Evolutionary conservation across 2,888 invertebrate genomes (phyloP).

Genomic region (Abscondita cerata): DNA sequence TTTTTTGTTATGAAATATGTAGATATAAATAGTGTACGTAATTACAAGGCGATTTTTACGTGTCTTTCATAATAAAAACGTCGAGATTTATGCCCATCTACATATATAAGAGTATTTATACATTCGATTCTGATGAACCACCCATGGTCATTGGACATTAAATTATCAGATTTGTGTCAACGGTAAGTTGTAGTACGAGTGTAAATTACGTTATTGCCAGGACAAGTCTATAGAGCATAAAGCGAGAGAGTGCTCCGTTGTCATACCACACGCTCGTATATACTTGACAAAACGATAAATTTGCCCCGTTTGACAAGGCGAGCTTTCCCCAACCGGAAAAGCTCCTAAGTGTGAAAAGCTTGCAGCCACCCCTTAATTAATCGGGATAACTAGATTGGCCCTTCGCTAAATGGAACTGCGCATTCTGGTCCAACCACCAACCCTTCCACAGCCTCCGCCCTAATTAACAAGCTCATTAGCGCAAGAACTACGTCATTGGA

Average conservation of each 20-base stretch:
- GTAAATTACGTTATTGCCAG: slow-evolving; percentile 45
- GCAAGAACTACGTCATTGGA: slow-evolving; percentile 39
- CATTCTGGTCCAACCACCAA: slow-evolving; percentile 53
- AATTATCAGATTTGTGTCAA: slow-evolving; percentile 48
- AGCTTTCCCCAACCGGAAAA: slow-evolving; percentile 28
- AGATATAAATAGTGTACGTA: slow-evolving; percentile 20
- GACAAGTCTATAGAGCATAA: slow-evolving; percentile 28
- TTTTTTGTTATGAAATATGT: slow-evolving; percentile 9
- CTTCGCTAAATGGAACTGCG: slow-evolving; percentile 61
- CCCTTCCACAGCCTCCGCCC: slow-evolving; percentile 56
- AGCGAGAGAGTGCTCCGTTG: slow-evolving; percentile 26
- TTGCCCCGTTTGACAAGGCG: background rate
- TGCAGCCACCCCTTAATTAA: slow-evolving; percentile 57
- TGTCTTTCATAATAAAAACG: slow-evolving; percentile 26
- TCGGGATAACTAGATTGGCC: slow-evolving; percentile 55
- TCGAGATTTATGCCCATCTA: slow-evolving; percentile 26
- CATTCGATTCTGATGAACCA: slow-evolving; percentile 45
- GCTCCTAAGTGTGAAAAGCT: slow-evolving; percentile 29
- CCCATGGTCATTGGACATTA: slow-evolving; percentile 44
- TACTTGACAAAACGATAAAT: slow-evolving; percentile 1
- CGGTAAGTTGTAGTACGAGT: slow-evolving; percentile 43
- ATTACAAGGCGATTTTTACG: slow-evolving; percentile 27
- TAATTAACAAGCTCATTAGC: slow-evolving; percentile 55
- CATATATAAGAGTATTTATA: slow-evolving; percentile 28
- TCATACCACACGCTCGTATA: slow-evolving; percentile 23